Base-by-base conservation (phyloP, 2,888 invertebrate species). In the Ophion ellenae region DNA sequence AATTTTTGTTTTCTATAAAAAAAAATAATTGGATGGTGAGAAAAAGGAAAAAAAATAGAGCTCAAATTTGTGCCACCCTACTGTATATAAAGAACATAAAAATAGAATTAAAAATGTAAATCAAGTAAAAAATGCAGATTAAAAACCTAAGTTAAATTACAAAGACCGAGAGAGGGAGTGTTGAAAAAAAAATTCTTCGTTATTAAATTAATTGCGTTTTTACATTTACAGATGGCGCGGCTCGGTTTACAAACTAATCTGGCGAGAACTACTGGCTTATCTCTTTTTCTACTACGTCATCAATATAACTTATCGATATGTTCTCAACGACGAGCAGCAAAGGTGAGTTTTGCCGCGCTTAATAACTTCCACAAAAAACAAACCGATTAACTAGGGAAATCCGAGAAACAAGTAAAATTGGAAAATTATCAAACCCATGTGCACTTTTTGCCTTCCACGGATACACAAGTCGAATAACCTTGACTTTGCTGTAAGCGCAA, bases 191-290 rank as follows among this genome's bases (percentile, higher is more conserved):
- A 11, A 47, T 14, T 47, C 47, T 47, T 2, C 40, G 7, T 14
- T 17, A 47, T 11, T 11, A 47, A 11, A 47, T 11, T 47, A 47
- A 47, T 47, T 14, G 2, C 14, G 32, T 74, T 53, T 74, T 20
- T 75, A 10, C 45, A 64, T 91, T 91, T 96, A 77, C 96, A 98
- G 98, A 96, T 99, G 99, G 99, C 96, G 97, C 93, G 98, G 98
- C 91, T 98, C 98, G 94, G 98, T 99, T 64, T 99, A 99, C 96
- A 99, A 99, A 96, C 95, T 99, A 94, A 97, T 99, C 88, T 99
- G 98, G 98, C 96, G 98, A 91, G 99, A 99, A 95, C 95, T 98
- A 88, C 94, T 98, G 92, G 97, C 98, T 82, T 99, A 98, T 95
- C 96, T 98, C 93, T 95, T 96, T 90, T 94, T 98, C 89, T 99